Evolutionary conservation across 2,888 invertebrate genomes (phyloP).

Genomic region (Actias luna): DNA sequence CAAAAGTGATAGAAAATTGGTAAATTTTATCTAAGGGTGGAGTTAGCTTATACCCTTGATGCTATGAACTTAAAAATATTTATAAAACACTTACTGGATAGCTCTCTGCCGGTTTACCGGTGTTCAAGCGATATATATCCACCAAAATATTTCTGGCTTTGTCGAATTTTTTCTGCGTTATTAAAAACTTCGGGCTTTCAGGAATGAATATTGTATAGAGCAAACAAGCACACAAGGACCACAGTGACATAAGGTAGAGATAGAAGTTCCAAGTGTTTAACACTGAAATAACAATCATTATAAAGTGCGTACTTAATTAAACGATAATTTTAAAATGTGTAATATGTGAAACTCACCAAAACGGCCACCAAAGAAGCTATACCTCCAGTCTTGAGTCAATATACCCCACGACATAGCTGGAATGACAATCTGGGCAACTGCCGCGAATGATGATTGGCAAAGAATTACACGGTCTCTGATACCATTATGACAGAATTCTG

Average conservation of each 20-base stretch:
- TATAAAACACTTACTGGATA: constrained; percentile 49
- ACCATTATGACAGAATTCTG: constrained; percentile 58
- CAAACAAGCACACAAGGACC: constrained; percentile 47
- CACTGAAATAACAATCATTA: constrained; percentile 42
- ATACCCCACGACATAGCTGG: constrained; percentile 58
- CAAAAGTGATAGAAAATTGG: no score
- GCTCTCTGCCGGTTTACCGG: constrained; percentile 54
- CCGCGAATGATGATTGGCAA: constrained; percentile 52
- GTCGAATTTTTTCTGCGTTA: constrained; percentile 54
- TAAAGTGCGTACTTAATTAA: neutral
- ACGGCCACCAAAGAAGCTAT: constrained; percentile 45
- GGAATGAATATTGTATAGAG: constrained; percentile 53
- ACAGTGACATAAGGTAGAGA: constrained; percentile 54
- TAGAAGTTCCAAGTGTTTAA: constrained; percentile 70
- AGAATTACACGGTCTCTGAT: constrained; percentile 61
- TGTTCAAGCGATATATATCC: constrained; percentile 54
- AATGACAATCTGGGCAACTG: constrained; percentile 45
- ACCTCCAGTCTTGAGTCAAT: constrained; percentile 55
- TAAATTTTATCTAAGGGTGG: no score
- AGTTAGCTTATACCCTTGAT: neutral
- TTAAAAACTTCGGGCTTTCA: constrained; percentile 64
- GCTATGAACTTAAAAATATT: no score
- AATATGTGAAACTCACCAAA: constrained; percentile 43
- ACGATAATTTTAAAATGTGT: no score
- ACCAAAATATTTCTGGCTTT: constrained; percentile 57